Evolutionary conservation across 2,797 vertebrate species (phyloP), one percentile per base, ranked within the genome.

Genomic region (Molossus molossus): DNA sequence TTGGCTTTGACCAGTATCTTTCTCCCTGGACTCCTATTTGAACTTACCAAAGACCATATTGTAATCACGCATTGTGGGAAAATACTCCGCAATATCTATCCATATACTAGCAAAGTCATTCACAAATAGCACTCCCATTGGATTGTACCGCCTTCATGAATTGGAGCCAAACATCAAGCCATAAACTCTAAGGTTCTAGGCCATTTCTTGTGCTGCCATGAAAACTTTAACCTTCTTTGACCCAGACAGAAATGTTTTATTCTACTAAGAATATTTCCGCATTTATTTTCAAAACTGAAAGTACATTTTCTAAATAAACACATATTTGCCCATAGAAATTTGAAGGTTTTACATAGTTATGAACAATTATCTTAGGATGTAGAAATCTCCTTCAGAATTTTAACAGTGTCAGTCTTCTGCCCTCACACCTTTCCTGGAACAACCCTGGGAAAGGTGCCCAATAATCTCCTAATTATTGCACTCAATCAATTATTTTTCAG

Each of bases 261-360:
- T 20, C 45, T 37, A 20, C 58, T 48, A 27, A 50, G 40, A 91
- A 62, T 13, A 37, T 93, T 70, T 64, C 14, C 45, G 40, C 17
- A 60, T 33, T 91, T 91, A 72, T 82, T 89, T 95, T 91, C 25
- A 86, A 91, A 91, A 65, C 48, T 12, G 29, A 84, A 87, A 82
- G 40, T 60, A 40, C 14, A 69, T 62, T 94, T 92, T 83, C 90
- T 45, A 87, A 94, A 94, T 62, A 76, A 94, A 58, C 9, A 45
- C 14, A 27, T 65, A 92, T 94, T 91, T 96, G 14, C 10, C 40
- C 69, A 75, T 53, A 29, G 50, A 82, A 90, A 88, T 94, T 84
- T 73, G 27, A 91, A 96, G 15, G 2, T 79, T 85, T 95, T 77
- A 76, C 8, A 25, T 76, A 79, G 45, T 81, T 90, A 62, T 5